Conservation (phyloP, 2,113 vertebrate genomes). For the Cavia aperea region DNA sequence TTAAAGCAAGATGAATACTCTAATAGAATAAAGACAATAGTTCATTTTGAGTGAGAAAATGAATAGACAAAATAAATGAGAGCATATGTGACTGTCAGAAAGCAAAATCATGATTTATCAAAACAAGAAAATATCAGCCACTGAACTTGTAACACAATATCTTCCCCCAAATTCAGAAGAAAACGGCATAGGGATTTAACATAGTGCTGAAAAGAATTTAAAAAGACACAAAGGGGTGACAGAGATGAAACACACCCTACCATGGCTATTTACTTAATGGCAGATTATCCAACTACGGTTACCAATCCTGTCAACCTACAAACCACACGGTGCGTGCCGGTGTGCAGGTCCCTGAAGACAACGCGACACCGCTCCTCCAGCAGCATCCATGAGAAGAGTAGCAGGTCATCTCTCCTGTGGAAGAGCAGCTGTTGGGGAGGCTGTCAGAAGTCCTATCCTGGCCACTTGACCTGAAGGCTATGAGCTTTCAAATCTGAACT, state of each 20-base stretch:
- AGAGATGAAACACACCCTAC: background rate
- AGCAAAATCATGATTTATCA: conserved; percentile 8
- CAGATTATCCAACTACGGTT: background rate
- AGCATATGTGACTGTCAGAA: background rate
- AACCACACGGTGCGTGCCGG: rapidly evolving
- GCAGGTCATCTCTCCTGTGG: rapidly evolving
- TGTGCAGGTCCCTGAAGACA: background rate
- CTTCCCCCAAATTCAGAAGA: background rate
- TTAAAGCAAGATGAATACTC: conserved; percentile 47
- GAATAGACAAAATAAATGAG: background rate
- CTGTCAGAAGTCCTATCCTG: too few species aligned
- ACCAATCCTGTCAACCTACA: background rate
- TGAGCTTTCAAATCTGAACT: background rate
- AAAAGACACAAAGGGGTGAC: background rate
- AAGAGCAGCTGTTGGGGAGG: background rate
- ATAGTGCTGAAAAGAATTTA: background rate
- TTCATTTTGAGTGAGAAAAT: conserved; percentile 44
- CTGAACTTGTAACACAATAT: background rate
- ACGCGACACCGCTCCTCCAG: too few species aligned
- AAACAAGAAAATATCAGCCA: background rate
- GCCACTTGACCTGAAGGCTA: background rate
- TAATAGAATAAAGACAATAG: background rate
- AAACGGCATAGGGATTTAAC: background rate
- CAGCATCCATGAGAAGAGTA: background rate
- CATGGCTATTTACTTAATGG: background rate